Evolutionary conservation across 2,888 invertebrate genomes (phyloP).

Genomic region (Melanophora roralis): DNA sequence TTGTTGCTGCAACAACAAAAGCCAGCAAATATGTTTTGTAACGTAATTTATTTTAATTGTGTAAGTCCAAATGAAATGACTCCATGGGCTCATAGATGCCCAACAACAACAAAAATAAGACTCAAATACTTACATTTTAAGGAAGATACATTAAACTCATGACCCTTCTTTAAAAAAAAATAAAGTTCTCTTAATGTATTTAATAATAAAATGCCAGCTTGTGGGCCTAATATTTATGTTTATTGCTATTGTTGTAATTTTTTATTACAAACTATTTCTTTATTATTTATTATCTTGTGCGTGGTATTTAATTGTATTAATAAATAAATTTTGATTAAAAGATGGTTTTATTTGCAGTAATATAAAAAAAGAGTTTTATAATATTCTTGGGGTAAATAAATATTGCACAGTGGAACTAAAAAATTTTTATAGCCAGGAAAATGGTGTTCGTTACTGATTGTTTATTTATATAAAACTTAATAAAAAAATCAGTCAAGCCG

Average conservation of each 20-base stretch:
- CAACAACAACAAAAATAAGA: not conserved
- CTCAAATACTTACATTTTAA: not conserved
- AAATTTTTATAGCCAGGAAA: no score
- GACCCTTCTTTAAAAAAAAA: conserved; percentile 13
- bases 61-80: conserved; percentile 31
- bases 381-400: no score
- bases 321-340: conserved; percentile 28
- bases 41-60: conserved; percentile 39
- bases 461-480: no score
- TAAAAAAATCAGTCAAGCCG: no score
- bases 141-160: conserved; percentile 9
- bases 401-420: no score
- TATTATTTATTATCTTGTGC: conserved; percentile 8
- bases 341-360: not conserved
- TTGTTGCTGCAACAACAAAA: conserved; percentile 43
- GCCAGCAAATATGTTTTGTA: conserved; percentile 4
- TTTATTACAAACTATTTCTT: conserved; percentile 38
- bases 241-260: conserved; percentile 48
- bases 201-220: conserved; percentile 31
- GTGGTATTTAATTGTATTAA: conserved; percentile 3
- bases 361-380: no score
- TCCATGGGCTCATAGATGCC: not conserved
- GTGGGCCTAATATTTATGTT: conserved; percentile 51
- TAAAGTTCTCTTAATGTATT: conserved; percentile 11
- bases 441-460: no score